phyloP scores from a whole-genome alignment of 2,113 vertebrate species.

The Rattus norvegicus region DNA sequence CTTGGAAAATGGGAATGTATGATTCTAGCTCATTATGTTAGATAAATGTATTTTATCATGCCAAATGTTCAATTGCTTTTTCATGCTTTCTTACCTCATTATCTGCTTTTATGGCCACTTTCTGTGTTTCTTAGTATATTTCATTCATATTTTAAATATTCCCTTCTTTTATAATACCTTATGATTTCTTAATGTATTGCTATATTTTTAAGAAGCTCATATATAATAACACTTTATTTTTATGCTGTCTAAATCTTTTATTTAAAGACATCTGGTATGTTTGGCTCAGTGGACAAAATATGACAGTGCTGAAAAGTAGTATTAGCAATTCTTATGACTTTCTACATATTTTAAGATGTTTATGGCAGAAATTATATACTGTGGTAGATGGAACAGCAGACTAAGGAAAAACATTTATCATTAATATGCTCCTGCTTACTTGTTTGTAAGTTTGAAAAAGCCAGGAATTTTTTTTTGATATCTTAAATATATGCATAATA shows the following conservation, averaged over 20 bases:
- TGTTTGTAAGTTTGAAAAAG: constrained; percentile 62
- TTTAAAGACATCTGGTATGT: constrained; percentile 84
- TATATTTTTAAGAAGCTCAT: constrained; percentile 77
- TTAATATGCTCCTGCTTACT: constrained; percentile 57
- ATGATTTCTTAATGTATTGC: constrained; percentile 75
- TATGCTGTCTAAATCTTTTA: constrained; percentile 84
- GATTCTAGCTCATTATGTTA: constrained; percentile 61
- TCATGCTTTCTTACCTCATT: constrained; percentile 55
- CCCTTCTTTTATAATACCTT: constrained; percentile 59
- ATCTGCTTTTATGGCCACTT: not conserved
- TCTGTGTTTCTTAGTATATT: constrained; percentile 46
- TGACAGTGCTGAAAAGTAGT: constrained; percentile 84
- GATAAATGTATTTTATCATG: constrained; percentile 64
- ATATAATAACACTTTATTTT: constrained; percentile 83
- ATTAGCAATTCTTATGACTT: constrained; percentile 84
- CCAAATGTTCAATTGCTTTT: constrained; percentile 59
- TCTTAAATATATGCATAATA: constrained; percentile 28
- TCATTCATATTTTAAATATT: constrained; percentile 35
- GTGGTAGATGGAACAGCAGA: constrained; percentile 71
- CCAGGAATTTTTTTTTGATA: constrained; percentile 29
- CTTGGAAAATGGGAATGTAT: constrained; percentile 65
- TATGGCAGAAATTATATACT: constrained; percentile 79
- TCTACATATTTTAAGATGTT: constrained; percentile 82
- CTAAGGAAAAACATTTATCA: constrained; percentile 69
- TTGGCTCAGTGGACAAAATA: constrained; percentile 83